Conservation (phyloP, 2,113 vertebrate species). For the Pelecanoides urinatrix region DNA sequence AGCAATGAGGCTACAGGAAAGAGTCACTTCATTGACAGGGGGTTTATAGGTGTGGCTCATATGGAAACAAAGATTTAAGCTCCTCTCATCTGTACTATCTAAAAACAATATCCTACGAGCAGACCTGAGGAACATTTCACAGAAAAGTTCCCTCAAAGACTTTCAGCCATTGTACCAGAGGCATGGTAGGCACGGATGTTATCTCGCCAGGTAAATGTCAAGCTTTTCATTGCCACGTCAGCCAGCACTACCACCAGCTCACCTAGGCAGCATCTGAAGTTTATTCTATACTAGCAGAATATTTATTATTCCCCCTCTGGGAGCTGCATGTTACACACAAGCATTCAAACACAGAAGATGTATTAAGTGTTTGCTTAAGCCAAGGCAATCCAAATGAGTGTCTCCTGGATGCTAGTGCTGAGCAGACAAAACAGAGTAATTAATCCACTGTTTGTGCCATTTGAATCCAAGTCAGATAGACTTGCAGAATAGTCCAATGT, state of each 20-base stretch:
- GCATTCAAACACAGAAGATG: neutral
- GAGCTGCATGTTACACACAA: neutral
- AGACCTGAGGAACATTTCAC: neutral
- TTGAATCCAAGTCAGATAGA: neutral
- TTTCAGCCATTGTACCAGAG: neutral
- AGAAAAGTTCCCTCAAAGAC: neutral
- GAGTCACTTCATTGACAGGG: neutral
- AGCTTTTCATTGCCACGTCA: neutral
- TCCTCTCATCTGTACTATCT: neutral
- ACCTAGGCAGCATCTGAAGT: neutral
- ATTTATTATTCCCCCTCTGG: neutral
- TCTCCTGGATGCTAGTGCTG: neutral
- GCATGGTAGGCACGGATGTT: neutral
- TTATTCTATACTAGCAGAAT: neutral
- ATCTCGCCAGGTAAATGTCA: neutral
- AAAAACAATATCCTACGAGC: neutral
- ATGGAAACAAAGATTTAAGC: neutral
- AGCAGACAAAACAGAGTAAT: neutral
- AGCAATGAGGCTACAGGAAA: neutral
- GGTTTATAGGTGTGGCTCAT: neutral
- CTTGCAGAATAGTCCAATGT: neutral
- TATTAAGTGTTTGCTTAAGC: constrained; percentile 20
- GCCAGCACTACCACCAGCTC: neutral
- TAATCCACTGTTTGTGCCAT: neutral
- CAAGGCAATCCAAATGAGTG: neutral